Conservation (phyloP, 1,140 invertebrate species). For the Neuroterus valhalla region DNA sequence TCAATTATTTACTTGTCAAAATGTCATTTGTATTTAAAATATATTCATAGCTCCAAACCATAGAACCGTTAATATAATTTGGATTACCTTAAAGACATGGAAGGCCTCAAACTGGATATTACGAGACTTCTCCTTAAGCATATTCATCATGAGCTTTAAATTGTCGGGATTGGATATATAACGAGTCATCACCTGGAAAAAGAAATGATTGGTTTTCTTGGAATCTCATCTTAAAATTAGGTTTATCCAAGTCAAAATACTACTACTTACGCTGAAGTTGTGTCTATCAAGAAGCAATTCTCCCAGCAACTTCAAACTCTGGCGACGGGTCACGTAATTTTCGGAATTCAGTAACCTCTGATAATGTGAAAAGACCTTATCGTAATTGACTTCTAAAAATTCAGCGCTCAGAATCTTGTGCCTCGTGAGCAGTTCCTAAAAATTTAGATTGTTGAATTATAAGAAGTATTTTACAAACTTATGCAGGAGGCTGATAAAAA, state of each 20-base stretch:
- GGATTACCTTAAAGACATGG: constrained; percentile 98
- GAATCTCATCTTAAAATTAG: constrained; percentile 8
- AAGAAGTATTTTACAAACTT: too few relatives aligned
- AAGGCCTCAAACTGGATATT: constrained; percentile 99
- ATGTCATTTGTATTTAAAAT: too few relatives aligned
- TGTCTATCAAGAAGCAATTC: constrained; percentile 98
- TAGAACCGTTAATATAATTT: constrained; percentile 37
- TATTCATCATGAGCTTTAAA: constrained; percentile 99
- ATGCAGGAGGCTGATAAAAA: background rate
- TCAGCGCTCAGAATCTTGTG: constrained; percentile 99
- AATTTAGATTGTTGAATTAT: constrained; percentile 44
- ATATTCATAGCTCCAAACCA: background rate
- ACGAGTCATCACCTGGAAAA: constrained; percentile 92
- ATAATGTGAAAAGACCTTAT: constrained; percentile 98
- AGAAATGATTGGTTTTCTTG: constrained; percentile 34
- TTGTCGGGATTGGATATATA: constrained; percentile 99
- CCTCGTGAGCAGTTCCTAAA: constrained; percentile 97
- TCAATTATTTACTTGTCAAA: constrained; percentile 28
- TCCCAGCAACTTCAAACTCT: constrained; percentile 97
- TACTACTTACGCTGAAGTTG: constrained; percentile 93
- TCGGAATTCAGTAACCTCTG: constrained; percentile 98
- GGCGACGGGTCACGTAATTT: constrained; percentile 98
- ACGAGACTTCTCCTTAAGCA: constrained; percentile 98
- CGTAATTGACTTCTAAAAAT: constrained; percentile 99
- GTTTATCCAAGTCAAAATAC: constrained; percentile 32